phyloP scores from a whole-genome alignment of 2,888 invertebrate genomes.

The Toxonevra muliebris region DNA sequence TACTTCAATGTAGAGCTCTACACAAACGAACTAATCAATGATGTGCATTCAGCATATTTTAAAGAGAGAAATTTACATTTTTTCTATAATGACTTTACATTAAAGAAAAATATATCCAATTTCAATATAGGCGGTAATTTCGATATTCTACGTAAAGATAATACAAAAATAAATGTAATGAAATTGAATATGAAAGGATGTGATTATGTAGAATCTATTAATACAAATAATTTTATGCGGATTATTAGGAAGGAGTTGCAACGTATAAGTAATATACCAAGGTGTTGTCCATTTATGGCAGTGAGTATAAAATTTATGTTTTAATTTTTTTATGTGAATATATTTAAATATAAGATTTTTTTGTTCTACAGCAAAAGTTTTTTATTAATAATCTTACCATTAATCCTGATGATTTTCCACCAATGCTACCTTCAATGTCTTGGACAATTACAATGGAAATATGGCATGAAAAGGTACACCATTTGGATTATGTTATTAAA shows the following conservation, averaged over 20 bases:
- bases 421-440: conserved; percentile 10
- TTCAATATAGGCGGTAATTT: no score
- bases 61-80: no score
- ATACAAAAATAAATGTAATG: conserved; percentile 37
- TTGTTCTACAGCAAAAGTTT: conserved; percentile 3
- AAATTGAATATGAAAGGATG: conserved; percentile 42
- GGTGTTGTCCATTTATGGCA: conserved; percentile 34
- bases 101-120: no score
- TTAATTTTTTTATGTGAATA: no score
- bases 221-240: neutral
- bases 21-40: no score
- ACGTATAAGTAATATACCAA: conserved; percentile 40
- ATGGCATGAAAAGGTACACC: neutral
- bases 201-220: conserved; percentile 32
- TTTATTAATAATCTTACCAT: conserved; percentile 18
- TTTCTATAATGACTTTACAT: no score
- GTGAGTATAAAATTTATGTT: conserved; percentile 38
- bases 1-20: no score
- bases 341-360: no score
- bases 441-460: conserved; percentile 9
- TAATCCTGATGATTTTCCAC: conserved; percentile 23
- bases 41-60: no score
- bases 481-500: neutral
- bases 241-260: conserved; percentile 2
- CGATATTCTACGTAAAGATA: conserved; percentile 41